A percentile compares a stretch with the other conserved stretches of the same genome.
These are phyloP conservation scores for Seriola aureovittata DNA, from an alignment of 2,113 vertebrate genomes.

Conservation along the genomic window DNA sequence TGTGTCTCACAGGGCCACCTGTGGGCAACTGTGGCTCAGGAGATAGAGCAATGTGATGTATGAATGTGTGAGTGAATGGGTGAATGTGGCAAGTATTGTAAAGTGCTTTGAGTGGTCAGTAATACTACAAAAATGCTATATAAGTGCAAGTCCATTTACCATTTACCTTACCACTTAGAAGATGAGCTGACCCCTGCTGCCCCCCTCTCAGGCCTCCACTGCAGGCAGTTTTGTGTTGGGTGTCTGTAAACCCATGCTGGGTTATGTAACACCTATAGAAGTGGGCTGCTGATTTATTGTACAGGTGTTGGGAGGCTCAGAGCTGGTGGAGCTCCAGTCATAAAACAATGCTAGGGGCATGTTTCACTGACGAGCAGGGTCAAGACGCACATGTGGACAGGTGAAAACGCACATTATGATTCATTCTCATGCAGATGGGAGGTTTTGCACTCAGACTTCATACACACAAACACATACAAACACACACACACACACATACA, in stretches of 20 bases:
- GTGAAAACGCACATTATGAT: conserved; percentile 35
- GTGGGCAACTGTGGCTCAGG: too few species aligned
- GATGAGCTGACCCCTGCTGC: conserved; percentile 7
- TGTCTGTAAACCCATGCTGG: conserved; percentile 39
- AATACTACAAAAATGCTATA: too few species aligned
- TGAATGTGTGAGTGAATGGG: too few species aligned
- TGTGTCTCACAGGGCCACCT: conserved; percentile 2
- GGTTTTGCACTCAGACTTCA: conserved; percentile 6
- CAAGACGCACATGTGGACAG: conserved; percentile 58
- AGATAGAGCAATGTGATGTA: too few species aligned
- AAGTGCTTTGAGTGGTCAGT: too few species aligned
- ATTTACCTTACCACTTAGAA: background rate
- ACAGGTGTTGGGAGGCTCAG: conserved; percentile 74
- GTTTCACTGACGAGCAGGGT: conserved; percentile 59
- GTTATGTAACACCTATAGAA: conserved; percentile 61
- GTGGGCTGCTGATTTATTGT: conserved; percentile 69
- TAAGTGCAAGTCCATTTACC: too few species aligned
- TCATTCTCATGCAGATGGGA: conserved; percentile 23
- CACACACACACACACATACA: too few species aligned
- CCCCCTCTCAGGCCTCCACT: conserved; percentile 30
- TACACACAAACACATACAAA: too few species aligned
- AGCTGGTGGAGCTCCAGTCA: conserved; percentile 29
- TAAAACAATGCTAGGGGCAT: conserved; percentile 70
- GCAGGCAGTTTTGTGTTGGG: conserved; percentile 27
- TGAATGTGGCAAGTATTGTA: too few species aligned